Conservation (phyloP, 2,888 invertebrate genomes). For the Alcis repandata region DNA sequence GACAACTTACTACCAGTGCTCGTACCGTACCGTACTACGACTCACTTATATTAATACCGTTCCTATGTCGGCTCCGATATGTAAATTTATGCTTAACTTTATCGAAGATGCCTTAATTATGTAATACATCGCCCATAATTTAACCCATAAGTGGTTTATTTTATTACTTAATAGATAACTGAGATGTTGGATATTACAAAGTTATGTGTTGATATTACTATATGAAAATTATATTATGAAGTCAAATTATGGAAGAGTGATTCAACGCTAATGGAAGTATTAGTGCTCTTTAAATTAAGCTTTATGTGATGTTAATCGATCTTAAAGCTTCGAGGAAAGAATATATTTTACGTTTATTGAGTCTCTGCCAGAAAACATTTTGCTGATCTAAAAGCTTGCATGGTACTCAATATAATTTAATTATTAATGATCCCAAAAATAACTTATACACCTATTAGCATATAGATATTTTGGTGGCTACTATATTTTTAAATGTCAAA, state of each 20-base stretch:
- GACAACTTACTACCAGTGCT: conserved; percentile 66
- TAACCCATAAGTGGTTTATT: conserved; percentile 57
- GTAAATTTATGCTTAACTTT: conserved; percentile 77
- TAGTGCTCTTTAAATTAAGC: conserved; percentile 29
- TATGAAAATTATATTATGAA: conserved; percentile 24
- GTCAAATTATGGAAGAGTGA: conserved; percentile 17
- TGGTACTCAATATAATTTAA: background rate
- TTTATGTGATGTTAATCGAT: conserved; percentile 35
- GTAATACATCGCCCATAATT: conserved; percentile 60
- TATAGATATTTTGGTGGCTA: no score
- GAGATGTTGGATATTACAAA: conserved; percentile 40
- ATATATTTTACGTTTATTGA: conserved; percentile 30
- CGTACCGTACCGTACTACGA: conserved; percentile 56
- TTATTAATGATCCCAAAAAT: background rate
- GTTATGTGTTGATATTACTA: conserved; percentile 40
- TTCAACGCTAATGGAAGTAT: conserved; percentile 30
- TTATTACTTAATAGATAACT: conserved; percentile 51
- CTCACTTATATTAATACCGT: conserved; percentile 75
- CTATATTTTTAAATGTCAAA: no score
- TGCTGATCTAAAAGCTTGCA: conserved; percentile 1
- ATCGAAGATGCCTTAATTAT: conserved; percentile 72
- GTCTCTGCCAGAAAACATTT: conserved; percentile 27
- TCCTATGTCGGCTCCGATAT: conserved; percentile 68
- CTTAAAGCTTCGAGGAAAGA: conserved; percentile 24
- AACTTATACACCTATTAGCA: no score